Evolutionary conservation across 1,140 invertebrate genomes (phyloP), one percentile per base, ranked within the genome.

Genomic region (Drosophila nikananu): DNA sequence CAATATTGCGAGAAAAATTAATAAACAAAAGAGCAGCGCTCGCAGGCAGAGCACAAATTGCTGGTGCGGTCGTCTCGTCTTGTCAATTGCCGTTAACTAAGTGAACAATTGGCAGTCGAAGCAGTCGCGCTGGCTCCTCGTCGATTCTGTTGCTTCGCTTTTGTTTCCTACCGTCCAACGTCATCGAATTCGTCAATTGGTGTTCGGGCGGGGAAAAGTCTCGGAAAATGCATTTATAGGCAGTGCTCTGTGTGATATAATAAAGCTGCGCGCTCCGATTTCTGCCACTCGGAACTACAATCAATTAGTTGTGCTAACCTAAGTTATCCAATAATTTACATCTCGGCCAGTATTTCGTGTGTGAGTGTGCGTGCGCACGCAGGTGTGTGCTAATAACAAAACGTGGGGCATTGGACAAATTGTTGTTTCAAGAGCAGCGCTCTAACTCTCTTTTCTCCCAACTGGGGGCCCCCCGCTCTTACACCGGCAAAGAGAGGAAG

Each of bases 171-270:
- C 51, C 74, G 63, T 60, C 37, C 75, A 68, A 77, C 83, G 83
- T 86, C 83, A 86, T 67, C 76, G 76, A 86, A 87, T 68, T 60
- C 71, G 83, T 84, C 81, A 86, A 81, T 86, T 80, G 61, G 63
- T 74, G 49, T 78, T 71, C 70, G 65, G 79, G 64, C 74, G 64
- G 77, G 67, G 51, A 49, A 61, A 72, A 70, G 54, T 55, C 27
- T 60, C 75, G 27, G 32, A 78, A 63, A 68, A 87, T 87, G 80
- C 58, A 62, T 48, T 63, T 58, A 55, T 70, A 67, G 58, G 41
- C 48, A 59, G 74, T 52, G 67, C 55, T 76, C 30, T 37, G 44
- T 57, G 75, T 78, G 75, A 78, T 78, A 78, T 77, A 78, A 70
- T 70, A 70, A 61, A 60, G 51, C 32, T 51, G 66, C 66, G 55